phyloP scores from a whole-genome alignment of 2,888 invertebrate genomes.

The Tinea semifulvella region DNA sequence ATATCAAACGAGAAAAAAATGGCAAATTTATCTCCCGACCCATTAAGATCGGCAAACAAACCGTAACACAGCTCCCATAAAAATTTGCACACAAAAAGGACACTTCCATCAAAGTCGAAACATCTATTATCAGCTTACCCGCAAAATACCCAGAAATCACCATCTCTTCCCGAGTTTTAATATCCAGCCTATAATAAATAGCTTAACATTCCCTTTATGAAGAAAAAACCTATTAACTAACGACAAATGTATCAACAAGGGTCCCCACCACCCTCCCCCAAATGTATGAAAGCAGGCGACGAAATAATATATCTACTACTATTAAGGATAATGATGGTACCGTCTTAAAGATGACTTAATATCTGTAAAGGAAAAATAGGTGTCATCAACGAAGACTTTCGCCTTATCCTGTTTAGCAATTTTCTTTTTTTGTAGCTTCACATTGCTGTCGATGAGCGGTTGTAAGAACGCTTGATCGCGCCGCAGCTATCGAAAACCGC shows the following conservation, averaged over 20 bases:
- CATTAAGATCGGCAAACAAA: slow-evolving; percentile 49
- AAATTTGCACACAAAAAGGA: slow-evolving; percentile 31
- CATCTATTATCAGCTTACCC: slow-evolving; percentile 30
- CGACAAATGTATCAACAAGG: slow-evolving; percentile 49
- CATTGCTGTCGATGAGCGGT: no score
- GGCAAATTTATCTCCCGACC: slow-evolving; percentile 21
- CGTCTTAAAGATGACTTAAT: slow-evolving; percentile 69
- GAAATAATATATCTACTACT: slow-evolving; percentile 68
- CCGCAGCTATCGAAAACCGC: no score
- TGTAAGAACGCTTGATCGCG: no score
- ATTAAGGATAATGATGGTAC: slow-evolving; percentile 62
- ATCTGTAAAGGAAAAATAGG: slow-evolving; percentile 64
- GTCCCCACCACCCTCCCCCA: slow-evolving; percentile 2
- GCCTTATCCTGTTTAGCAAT: slow-evolving; percentile 23
- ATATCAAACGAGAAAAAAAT: slow-evolving; percentile 5
- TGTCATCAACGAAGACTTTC: slow-evolving; percentile 39
- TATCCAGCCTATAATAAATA: slow-evolving; percentile 60
- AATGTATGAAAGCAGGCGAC: slow-evolving; percentile 30
- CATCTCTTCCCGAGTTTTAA: slow-evolving; percentile 44
- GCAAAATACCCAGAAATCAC: slow-evolving; percentile 14
- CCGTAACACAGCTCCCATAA: slow-evolving; percentile 39
- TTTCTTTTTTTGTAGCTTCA: slow-evolving; percentile 24
- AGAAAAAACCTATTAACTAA: slow-evolving; percentile 64
- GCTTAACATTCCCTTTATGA: slow-evolving; percentile 65
- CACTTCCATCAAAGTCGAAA: slow-evolving; percentile 38